phyloP scores from a whole-genome alignment of 2,888 invertebrate genomes.

The Hartigia nigra region DNA sequence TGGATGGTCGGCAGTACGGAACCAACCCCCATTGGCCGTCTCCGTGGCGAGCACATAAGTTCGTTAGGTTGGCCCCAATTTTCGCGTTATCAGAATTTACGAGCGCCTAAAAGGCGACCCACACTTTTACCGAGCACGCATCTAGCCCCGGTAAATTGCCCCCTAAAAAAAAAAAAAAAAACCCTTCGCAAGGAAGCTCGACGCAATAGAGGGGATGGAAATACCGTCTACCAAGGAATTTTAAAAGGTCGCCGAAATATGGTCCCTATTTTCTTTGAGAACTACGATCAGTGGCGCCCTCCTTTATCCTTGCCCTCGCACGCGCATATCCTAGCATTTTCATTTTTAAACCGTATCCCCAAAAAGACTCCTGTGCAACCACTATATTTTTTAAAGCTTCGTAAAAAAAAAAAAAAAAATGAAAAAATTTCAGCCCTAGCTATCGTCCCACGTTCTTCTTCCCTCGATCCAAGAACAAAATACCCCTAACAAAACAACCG shows the following conservation, averaged over 20 bases:
- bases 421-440: slow-evolving; percentile 2
- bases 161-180: slow-evolving; percentile 20
- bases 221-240: slow-evolving; percentile 7
- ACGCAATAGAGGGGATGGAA: neutral
- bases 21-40: neutral
- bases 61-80: slow-evolving; percentile 60
- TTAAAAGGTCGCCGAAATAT: slow-evolving; percentile 17
- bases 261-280: slow-evolving; percentile 8
- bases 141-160: slow-evolving; percentile 25
- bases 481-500: neutral
- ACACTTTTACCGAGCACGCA: slow-evolving; percentile 22
- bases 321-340: slow-evolving; percentile 21
- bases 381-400: slow-evolving; percentile 2
- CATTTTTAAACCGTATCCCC: slow-evolving; percentile 17
- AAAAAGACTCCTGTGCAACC: slow-evolving; percentile 20
- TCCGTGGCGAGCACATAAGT: slow-evolving; percentile 48
- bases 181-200: neutral
- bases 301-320: neutral
- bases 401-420: neutral
- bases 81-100: slow-evolving; percentile 60
- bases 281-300: neutral
- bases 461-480: too few relatives aligned
- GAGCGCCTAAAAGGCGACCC: slow-evolving; percentile 54
- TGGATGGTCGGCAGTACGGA: slow-evolving; percentile 21
- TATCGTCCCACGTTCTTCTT: neutral